Base-by-base conservation (phyloP, 2,888 invertebrate species). In the Dicycla oo region DNA sequence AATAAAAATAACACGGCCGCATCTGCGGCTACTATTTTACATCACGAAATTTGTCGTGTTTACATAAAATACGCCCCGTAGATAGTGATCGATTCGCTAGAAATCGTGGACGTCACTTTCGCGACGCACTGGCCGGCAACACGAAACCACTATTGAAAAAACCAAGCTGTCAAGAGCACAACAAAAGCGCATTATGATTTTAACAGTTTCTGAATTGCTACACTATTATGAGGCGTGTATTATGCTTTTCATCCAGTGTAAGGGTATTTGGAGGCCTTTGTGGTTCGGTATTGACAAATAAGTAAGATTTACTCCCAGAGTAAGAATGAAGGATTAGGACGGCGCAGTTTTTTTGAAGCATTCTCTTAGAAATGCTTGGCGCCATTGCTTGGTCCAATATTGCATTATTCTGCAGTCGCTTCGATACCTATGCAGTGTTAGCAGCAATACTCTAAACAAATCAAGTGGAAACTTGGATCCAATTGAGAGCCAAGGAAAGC, bases 261-360 rank as follows among this genome's bases (percentile, higher is more conserved):
- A 93, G 91, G 94, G 95, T 95, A 95, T 95, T 96, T 95, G 95
- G 94, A 90, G 89, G 93, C 94, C 93, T 93, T 96, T 96, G 95
- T 96, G 95, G 95, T 93, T 91, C 92, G 76, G 93, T 96, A 96
- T 96, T 95, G 96, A 96, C 96, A 96, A 96, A 96, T 96, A 96
- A 95, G 93, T 93, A 93, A 94, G 94, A 94, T 95, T 94, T 94
- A 93, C 94, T 93, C 90, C 88, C 91, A 91, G 91, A 92, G 93
- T 86, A 93, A 94, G 93, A 95, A 95, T 94, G 92, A 91, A 89
- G 95, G 96, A 96, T 96, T 96, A 96, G 93, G 90, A 90, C 86
- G 92, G 91, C 85, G 87, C 80, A 85, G 87, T 84, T 85, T 80
- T 88, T 91, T 94, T 93, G 91, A 91, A 73, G 78, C 80, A 84